phyloP scores from a whole-genome alignment of 2,113 vertebrate species.

The Chamaetylas fuelleborni region DNA sequence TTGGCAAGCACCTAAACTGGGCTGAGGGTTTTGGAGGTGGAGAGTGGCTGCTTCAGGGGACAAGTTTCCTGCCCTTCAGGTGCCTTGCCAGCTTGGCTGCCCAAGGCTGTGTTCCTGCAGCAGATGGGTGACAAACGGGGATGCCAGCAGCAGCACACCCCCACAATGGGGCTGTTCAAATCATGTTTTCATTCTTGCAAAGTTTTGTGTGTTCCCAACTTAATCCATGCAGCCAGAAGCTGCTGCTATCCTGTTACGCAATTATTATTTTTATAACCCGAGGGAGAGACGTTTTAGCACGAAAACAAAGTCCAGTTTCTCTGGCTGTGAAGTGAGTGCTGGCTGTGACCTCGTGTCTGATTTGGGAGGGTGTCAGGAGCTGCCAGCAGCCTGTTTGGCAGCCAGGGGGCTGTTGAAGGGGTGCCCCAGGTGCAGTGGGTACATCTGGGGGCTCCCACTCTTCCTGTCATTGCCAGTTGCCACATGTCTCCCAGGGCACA shows the following conservation, averaged over 20 bases:
- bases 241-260: neutral
- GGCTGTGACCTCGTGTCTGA: neutral
- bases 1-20: neutral
- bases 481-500: neutral
- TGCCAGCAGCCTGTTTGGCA: neutral
- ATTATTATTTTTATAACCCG: conserved; percentile 26
- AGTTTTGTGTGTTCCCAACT: neutral
- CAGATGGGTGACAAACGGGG: neutral
- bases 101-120: neutral
- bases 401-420: neutral
- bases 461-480: rapidly evolving
- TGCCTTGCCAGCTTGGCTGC: neutral
- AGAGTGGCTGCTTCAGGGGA: neutral
- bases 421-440: neutral
- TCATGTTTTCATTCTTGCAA: neutral
- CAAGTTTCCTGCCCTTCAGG: neutral
- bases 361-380: neutral
- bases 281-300: neutral
- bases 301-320: neutral
- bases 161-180: neutral
- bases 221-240: neutral
- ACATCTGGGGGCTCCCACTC: neutral
- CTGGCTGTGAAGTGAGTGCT: neutral
- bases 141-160: neutral
- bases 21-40: neutral